Evolutionary conservation across 2,797 vertebrate genomes (phyloP).

Genomic region (Discoglossus pictus): DNA sequence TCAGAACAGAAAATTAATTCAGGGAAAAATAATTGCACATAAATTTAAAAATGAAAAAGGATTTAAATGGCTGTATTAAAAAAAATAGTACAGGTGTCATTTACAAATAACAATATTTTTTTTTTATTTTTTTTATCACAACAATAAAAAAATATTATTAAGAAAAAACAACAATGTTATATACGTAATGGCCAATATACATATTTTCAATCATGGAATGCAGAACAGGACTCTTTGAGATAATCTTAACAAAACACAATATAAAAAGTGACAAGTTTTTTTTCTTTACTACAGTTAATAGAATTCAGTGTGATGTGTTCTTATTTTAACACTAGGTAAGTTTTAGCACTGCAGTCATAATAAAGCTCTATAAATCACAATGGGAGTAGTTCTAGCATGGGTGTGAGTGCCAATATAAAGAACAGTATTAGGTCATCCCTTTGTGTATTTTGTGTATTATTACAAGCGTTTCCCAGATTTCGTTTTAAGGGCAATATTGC

Average conservation of each 20-base stretch:
- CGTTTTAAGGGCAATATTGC: slow-evolving; percentile 54
- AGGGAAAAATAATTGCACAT: no score
- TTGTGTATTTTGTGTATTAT: slow-evolving; percentile 55
- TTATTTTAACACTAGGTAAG: slow-evolving; percentile 62
- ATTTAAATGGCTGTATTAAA: no score
- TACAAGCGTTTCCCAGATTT: slow-evolving; percentile 4
- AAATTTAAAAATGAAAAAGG: no score
- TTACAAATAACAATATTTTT: no score
- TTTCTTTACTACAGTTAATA: slow-evolving; percentile 57
- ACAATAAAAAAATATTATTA: no score
- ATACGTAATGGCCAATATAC: no score
- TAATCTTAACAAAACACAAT: slow-evolving; percentile 29
- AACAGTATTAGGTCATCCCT: slow-evolving; percentile 59
- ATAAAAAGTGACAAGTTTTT: slow-evolving; percentile 50
- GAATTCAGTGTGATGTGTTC: slow-evolving; percentile 60
- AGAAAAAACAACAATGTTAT: no score
- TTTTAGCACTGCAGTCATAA: slow-evolving; percentile 64
- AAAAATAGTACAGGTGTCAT: no score
- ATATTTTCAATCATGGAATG: no score
- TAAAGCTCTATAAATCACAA: slow-evolving; percentile 60
- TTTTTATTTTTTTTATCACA: no score
- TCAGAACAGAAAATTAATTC: no score
- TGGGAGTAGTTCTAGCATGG: slow-evolving; percentile 52
- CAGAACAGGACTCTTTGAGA: slow-evolving; percentile 24
- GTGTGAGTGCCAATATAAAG: slow-evolving; percentile 63